Evolutionary conservation across 2,888 invertebrate genomes (phyloP), one percentile per base, ranked within the genome.

Genomic region (Priapulus caudatus): DNA sequence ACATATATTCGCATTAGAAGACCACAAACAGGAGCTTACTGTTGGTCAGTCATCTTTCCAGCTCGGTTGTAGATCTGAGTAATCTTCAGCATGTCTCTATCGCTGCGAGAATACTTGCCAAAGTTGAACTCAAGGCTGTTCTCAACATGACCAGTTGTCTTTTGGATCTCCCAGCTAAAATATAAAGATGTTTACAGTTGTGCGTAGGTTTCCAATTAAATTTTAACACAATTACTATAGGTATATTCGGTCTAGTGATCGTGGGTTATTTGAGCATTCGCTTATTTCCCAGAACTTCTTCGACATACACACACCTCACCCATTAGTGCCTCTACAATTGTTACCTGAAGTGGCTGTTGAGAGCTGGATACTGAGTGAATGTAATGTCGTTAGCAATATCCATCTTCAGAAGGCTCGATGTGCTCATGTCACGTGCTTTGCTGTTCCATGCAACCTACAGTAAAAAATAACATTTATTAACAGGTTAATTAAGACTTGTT

Each of bases 71-170:
- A 33, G n/a, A 33, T 33, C 33, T 33, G 33, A 33, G 10, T n/a
- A 10, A 33, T 33, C 33, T 33, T 33, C 33, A 33, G 33, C 33
- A 33, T 33, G 10, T 10, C 10, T n/a, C 33, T 33, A n/a, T 33
- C 33, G 33, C n/a, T 33, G 10, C 33, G 33, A n/a, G 33, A 33
- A 10, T 10, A 10, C 33, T 33, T 33, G 33, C 33, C 33, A 33
- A 33, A 33, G 33, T 33, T 33, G 33, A 33, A 33, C n/a, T 33
- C 33, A n/a, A 33, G 33, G 33, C n/a, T 10, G 33, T 33, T 33
- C 33, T 33, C 33, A 10, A 33, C 33, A n/a, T 33, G 33, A 10
- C 10, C n/a, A n/a, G 33, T n/a, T 10, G 10, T 33, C 33, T 33
- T 33, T n/a, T 33, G 10, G n/a, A 33, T 33, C 10, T n/a, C 33